A percentile compares a stretch with the other conserved stretches of the same genome.
Conservation (phyloP, 2,888 invertebrate genomes). For the Hydroisotoma schaefferi region DNA sequence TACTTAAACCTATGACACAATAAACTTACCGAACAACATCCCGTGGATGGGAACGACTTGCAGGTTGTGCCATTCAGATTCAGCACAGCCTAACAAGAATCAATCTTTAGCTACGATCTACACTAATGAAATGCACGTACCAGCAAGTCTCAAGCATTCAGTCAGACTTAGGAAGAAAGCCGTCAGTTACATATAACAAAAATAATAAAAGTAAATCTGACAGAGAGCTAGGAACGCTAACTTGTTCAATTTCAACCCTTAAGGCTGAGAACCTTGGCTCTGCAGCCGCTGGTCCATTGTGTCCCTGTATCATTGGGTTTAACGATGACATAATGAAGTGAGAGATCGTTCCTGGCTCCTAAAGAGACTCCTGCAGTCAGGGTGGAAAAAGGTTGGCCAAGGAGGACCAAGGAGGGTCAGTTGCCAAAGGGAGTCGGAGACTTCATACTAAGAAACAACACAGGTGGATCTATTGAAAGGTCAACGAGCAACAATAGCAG, state of each 20-base stretch:
- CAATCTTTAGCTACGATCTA: too few species aligned
- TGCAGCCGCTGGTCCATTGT: constrained; percentile 3
- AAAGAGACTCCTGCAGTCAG: constrained; percentile 38
- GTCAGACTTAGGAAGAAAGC: too few species aligned
- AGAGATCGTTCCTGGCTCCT: constrained; percentile 37
- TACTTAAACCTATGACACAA: too few species aligned
- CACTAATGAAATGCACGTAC: too few species aligned
- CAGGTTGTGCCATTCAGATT: too few species aligned
- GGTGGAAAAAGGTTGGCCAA: constrained; percentile 48
- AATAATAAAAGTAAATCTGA: too few species aligned
- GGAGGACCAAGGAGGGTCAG: constrained; percentile 45
- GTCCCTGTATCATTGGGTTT: background rate
- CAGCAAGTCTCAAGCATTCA: too few species aligned
- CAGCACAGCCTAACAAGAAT: too few species aligned
- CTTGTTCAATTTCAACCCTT: background rate
- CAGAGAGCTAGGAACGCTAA: too few species aligned
- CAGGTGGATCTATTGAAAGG: constrained; percentile 13
- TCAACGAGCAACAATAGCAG: background rate
- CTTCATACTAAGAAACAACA: background rate
- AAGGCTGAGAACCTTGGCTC: background rate
- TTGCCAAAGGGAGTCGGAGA: constrained; percentile 27
- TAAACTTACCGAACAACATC: too few species aligned
- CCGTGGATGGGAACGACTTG: too few species aligned
- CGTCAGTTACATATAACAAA: too few species aligned
- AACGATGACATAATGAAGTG: constrained; percentile 30